Evolutionary conservation across 2,888 invertebrate genomes (phyloP).

Genomic region (Lutraria lutraria): DNA sequence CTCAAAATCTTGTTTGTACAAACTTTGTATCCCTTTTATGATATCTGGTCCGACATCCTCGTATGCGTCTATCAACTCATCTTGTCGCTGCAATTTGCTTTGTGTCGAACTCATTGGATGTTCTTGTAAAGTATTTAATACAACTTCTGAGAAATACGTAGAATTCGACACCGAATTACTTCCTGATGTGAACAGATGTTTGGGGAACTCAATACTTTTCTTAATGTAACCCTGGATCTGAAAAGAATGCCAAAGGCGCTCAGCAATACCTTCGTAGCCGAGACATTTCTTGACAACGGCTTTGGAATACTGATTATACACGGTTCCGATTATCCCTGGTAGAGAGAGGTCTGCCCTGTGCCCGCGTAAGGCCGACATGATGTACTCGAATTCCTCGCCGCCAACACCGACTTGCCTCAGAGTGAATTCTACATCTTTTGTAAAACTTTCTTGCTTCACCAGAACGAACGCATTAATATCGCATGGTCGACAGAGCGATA

Average conservation of each 20-base stretch:
- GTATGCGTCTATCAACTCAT: neutral
- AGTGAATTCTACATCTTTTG: slow-evolving; percentile 49
- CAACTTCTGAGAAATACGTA: slow-evolving; percentile 13
- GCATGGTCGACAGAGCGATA: slow-evolving; percentile 47
- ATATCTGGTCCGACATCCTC: neutral
- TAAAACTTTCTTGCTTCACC: slow-evolving; percentile 55
- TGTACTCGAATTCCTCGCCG: neutral
- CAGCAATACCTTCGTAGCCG: neutral
- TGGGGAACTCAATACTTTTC: slow-evolving; percentile 3
- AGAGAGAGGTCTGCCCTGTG: slow-evolving; percentile 34
- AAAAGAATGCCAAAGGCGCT: slow-evolving; percentile 30
- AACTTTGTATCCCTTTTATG: slow-evolving; percentile 7
- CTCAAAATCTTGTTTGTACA: slow-evolving; percentile 38
- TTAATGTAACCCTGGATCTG: slow-evolving; percentile 43
- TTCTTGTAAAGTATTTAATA: slow-evolving; percentile 13
- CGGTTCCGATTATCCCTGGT: slow-evolving; percentile 32
- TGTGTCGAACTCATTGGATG: slow-evolving; percentile 20
- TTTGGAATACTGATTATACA: neutral
- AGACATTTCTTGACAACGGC: neutral
- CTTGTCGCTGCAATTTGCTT: slow-evolving; percentile 15
- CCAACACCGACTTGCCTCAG: slow-evolving; percentile 3
- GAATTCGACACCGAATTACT: neutral
- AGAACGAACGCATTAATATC: slow-evolving; percentile 33
- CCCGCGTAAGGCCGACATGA: slow-evolving; percentile 25
- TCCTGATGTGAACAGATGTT: neutral